These are phyloP conservation scores for Adela reaumurella DNA, from an alignment of 2,888 invertebrate genomes.

Conservation along the genomic window DNA sequence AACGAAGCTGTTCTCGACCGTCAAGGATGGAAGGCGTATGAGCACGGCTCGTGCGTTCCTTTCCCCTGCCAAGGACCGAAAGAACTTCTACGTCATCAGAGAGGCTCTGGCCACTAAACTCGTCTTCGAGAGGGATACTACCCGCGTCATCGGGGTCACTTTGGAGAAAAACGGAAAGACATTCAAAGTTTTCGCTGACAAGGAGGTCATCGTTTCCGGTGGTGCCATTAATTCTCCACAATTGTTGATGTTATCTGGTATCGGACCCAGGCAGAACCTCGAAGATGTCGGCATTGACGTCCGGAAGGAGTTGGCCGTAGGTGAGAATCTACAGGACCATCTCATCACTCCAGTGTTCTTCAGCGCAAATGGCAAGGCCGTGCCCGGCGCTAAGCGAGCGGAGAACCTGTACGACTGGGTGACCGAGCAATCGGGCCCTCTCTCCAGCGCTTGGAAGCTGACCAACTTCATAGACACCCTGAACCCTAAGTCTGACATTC, in stretches of 20 bases:
- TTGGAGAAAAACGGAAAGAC: constrained; percentile 22
- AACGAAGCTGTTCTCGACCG: constrained; percentile 36
- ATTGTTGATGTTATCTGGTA: constrained; percentile 65
- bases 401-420: constrained; percentile 4
- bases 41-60: constrained; percentile 30
- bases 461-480: constrained; percentile 8
- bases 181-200: constrained; percentile 33
- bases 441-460: constrained; percentile 17
- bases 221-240: constrained; percentile 67
- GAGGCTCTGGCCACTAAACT: constrained; percentile 54
- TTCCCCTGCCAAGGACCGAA: constrained; percentile 34
- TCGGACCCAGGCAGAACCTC: constrained; percentile 53
- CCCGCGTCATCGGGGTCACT: constrained; percentile 38
- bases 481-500: constrained; percentile 12
- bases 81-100: constrained; percentile 58
- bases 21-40: constrained; percentile 28
- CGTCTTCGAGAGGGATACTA: constrained; percentile 33
- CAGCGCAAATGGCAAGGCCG: constrained; percentile 9
- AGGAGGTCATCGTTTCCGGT: constrained; percentile 62
- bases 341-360: constrained; percentile 25
- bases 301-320: constrained; percentile 45
- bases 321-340: constrained; percentile 56
- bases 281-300: constrained; percentile 32
- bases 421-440: constrained; percentile 16
- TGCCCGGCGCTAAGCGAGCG: background rate